Evolutionary conservation across 2,888 invertebrate species (phyloP).

Genomic region (Tenthredo scrophulariae): DNA sequence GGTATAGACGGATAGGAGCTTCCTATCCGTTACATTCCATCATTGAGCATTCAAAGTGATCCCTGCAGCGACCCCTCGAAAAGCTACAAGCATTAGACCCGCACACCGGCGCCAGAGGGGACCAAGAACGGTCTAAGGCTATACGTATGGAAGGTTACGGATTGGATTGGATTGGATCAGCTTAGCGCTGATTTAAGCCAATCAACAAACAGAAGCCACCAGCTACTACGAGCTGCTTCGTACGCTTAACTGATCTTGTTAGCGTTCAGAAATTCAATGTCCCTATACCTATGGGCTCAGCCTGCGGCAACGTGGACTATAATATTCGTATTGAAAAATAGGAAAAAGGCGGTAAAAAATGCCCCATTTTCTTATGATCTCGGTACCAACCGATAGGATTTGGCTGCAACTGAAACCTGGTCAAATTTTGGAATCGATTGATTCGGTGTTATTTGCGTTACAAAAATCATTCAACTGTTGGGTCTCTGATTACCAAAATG

Average conservation of each 20-base stretch:
- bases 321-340: not conserved
- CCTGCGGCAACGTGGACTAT: not conserved
- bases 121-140: not conserved
- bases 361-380: not conserved
- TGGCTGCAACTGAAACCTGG: not conserved
- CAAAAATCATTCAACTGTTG: too few relatives aligned
- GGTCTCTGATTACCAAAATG: too few relatives aligned
- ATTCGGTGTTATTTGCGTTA: too few relatives aligned
- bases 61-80: constrained; percentile 30
- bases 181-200: constrained; percentile 78
- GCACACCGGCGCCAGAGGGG: constrained; percentile 38
- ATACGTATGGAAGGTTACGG: constrained; percentile 36
- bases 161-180: constrained; percentile 74
- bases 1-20: not conserved
- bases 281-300: constrained; percentile 66
- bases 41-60: constrained; percentile 44
- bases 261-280: constrained; percentile 76
- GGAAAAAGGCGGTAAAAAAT: not conserved
- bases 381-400: not conserved
- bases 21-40: constrained; percentile 45
- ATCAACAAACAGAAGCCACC: constrained; percentile 76
- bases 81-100: not conserved
- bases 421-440: not conserved
- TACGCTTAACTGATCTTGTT: constrained; percentile 73
- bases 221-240: constrained; percentile 63